Evolutionary conservation across 2,113 vertebrate species (phyloP), one percentile per base, ranked within the genome.

Genomic region (Bubalus kerabau): DNA sequence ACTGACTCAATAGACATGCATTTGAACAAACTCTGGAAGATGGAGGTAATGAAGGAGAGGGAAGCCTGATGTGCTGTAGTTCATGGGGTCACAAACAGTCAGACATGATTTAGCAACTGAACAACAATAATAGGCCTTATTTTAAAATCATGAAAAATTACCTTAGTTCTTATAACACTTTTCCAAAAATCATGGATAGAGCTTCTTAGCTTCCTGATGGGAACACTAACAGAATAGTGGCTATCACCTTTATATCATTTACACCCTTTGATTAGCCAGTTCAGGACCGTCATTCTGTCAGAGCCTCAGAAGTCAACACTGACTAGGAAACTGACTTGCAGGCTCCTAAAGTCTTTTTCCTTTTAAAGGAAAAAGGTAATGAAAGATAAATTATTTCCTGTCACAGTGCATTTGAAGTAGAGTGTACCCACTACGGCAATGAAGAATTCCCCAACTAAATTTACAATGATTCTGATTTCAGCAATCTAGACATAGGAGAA

Each of bases 261-360:
- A 52, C 6, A 90, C 46, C 21, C 36, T 91, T 28, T 95, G 89
- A 93, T 96, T 95, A 96, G 81, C 54, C 67, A 78, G 11, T 84
- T 92, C 92, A 89, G 26, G 43, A 62, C 14, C 83, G 78, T 89
- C 94, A 90, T 94, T 94, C 83, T 97, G 60, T 94, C 92, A 97
- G 46, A 62, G n/a, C 16, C 36, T 91, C 76, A 54, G 32, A n/a
- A 84, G 87, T 91, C 52, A 83, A 87, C 24, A 59, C 0, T 57
- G 93, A 96, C 50, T n/a, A 43, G 82, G 83, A 64, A 88, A n/a
- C 36, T 13, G 32, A 78, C 30, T 46, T 92, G 57, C 24, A 59
- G 56, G 23, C 28, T 36, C 59, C 36, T 91, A 62, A 83, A 84
- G 56, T 91, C n/a, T n/a, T n/a, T n/a, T n/a, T n/a, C n/a, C n/a